A percentile compares a stretch with the other conserved stretches of the same genome.
These are phyloP conservation scores for Lophius americanus DNA, from an alignment of 2,797 vertebrate genomes.

Conservation along the genomic window DNA sequence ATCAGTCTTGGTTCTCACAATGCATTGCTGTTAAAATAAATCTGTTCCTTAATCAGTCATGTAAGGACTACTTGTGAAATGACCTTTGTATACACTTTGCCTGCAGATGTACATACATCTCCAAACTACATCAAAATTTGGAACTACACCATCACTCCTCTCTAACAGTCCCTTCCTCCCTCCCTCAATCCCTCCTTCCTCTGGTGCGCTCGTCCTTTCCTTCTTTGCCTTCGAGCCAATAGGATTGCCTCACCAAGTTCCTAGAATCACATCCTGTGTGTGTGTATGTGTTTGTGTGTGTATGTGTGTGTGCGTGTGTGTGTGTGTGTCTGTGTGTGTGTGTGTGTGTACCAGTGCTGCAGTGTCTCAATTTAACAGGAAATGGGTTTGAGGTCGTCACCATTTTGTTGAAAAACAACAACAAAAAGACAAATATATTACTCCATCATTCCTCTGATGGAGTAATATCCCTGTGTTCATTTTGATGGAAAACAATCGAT, in stretches of 20 bases:
- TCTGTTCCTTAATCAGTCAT: too few relatives aligned
- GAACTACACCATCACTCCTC: constrained; percentile 57
- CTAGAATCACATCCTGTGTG: constrained; percentile 62
- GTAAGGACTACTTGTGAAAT: too few relatives aligned
- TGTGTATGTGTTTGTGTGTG: constrained; percentile 39
- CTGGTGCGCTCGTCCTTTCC: constrained; percentile 41
- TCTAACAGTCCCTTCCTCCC: constrained; percentile 41
- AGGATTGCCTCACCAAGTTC: constrained; percentile 78
- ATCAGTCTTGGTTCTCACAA: constrained; percentile 24
- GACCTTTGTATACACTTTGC: too few relatives aligned
- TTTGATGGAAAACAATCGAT: constrained; percentile 30
- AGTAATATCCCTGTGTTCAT: constrained; percentile 11
- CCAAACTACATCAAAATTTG: constrained; percentile 54
- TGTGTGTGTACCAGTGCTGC: constrained; percentile 48
- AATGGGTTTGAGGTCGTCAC: constrained; percentile 23
- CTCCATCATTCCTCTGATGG: too few relatives aligned
- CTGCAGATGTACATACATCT: constrained; percentile 26
- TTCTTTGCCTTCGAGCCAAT: constrained; percentile 66
- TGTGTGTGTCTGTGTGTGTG: constrained; percentile 44
- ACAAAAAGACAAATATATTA: not conserved
- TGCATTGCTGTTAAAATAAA: not conserved
- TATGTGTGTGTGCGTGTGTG: constrained; percentile 11
- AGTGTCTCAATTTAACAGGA: constrained; percentile 38
- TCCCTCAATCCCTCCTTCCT: constrained; percentile 28
- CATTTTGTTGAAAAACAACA: constrained; percentile 36